Evolutionary conservation across 2,797 vertebrate species (phyloP).

Genomic region (Chlorospingus flavigularis): DNA sequence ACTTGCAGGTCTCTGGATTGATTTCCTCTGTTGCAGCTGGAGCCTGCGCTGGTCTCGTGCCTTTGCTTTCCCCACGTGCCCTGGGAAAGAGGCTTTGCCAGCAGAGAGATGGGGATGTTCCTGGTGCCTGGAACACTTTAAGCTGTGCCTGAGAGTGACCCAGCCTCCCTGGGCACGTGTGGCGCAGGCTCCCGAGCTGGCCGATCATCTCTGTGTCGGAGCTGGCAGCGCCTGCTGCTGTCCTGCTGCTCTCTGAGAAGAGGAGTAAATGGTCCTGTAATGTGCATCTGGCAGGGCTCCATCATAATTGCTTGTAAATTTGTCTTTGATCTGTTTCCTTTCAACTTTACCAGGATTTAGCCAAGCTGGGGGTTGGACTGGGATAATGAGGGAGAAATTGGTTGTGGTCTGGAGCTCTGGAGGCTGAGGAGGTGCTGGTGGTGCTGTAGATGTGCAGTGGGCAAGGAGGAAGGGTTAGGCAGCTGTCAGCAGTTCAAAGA

Average conservation of each 20-base stretch:
- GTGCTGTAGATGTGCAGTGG: neutral
- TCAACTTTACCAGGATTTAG: neutral
- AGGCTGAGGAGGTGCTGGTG: neutral
- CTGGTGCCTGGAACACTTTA: neutral
- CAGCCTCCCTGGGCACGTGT: neutral
- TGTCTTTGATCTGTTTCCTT: neutral
- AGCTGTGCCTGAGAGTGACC: neutral
- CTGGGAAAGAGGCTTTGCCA: neutral
- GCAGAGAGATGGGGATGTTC: rapidly evolving
- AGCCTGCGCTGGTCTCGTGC: neutral
- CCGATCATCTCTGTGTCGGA: neutral
- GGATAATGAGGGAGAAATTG: neutral
- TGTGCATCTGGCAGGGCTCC: neutral
- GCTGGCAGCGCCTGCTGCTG: neutral
- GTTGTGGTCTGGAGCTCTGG: neutral
- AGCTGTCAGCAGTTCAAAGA: neutral
- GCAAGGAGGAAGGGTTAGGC: neutral
- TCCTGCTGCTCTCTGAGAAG: neutral
- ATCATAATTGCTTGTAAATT: neutral
- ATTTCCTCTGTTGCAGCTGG: neutral
- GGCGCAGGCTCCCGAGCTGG: neutral
- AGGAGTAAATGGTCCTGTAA: neutral
- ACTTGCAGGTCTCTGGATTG: neutral
- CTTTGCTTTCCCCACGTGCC: neutral
- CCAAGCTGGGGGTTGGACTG: neutral